Evolutionary conservation across 2,113 vertebrate species (phyloP), one percentile per base, ranked within the genome.

Genomic region (Prochilodus magdalenae): DNA sequence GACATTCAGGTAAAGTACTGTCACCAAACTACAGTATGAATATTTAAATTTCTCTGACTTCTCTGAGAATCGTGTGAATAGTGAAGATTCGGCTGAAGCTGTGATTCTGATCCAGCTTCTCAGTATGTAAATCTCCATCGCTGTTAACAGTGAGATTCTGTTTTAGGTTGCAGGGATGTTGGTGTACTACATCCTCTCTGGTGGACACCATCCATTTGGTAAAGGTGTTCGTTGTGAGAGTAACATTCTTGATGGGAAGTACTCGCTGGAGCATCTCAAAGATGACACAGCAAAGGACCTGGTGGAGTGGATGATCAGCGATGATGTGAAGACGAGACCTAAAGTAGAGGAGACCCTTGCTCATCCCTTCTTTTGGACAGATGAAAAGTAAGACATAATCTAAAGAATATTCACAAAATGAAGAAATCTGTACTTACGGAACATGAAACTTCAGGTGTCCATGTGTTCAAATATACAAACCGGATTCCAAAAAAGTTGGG

Each of bases 131-230:
- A n/a, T n/a, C n/a, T n/a, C 36, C 36, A 3, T 36, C 7, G 36
- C 36, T 4, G 36, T 36, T 36, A 36, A 36, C 7, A 4, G 36
- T 1, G 33, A 20, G 16, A n/a, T 0, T 0, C 2, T 11, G 66
- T 2, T 77, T 59, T 49, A 92, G 92, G 91, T 93, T 73, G 90
- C 91, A 30, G 92, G 92, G 30, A 93, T 93, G 91, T 82, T 93
- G 66, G 70, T 84, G 0, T 93, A 93, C 62, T 93, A 91, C 18
- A 90, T 92, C 80, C 86, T 93, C 0, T 90, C 92, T 69, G 24
- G 88, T 57, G 89, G 92, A 67, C 84, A 89, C 0, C 92, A 93
- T 89, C 92, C 91, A 15, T 93, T 93, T 49, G 89, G 88, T 0
- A 49, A 4, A 77, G 2, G 16, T 18, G 26, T 0, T 2, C 0